Percentiles rank a stretch among this genome's conserved stretches.
These are phyloP conservation scores for Thripadectes ignobilis DNA, from an alignment of 2,797 vertebrate genomes.

Conservation along the genomic window DNA sequence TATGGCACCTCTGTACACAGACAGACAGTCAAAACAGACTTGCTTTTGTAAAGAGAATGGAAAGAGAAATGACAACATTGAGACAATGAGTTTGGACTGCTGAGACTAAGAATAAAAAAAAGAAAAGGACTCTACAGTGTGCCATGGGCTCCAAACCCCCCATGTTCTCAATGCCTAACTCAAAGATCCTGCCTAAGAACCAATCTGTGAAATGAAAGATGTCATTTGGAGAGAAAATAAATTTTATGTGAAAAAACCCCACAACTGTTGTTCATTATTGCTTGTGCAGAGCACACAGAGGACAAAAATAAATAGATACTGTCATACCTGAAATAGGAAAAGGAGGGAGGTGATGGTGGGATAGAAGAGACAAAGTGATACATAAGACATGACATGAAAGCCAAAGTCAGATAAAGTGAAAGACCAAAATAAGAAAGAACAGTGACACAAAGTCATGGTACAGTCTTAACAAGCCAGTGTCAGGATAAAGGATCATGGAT, in stretches of 20 bases:
- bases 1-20: neutral
- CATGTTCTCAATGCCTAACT: neutral
- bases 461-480: neutral
- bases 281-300: neutral
- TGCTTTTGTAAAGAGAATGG: neutral
- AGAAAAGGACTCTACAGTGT: neutral
- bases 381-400: neutral
- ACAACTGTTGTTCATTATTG: neutral
- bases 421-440: neutral
- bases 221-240: neutral
- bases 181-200: neutral
- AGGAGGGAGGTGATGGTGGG: neutral
- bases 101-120: neutral
- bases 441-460: neutral
- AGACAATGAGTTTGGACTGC: neutral
- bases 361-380: neutral
- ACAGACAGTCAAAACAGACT: neutral
- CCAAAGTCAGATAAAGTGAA: neutral
- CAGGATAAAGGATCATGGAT: conserved; percentile 29
- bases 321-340: neutral
- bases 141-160: neutral
- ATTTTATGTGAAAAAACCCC: accelerated
- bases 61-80: neutral
- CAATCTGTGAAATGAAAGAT: neutral
- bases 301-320: conserved; percentile 16